Percentiles rank a stretch among this genome's conserved stretches.
Conservation (phyloP, 2,888 invertebrate species). For the Arrhopalites spinosus region DNA sequence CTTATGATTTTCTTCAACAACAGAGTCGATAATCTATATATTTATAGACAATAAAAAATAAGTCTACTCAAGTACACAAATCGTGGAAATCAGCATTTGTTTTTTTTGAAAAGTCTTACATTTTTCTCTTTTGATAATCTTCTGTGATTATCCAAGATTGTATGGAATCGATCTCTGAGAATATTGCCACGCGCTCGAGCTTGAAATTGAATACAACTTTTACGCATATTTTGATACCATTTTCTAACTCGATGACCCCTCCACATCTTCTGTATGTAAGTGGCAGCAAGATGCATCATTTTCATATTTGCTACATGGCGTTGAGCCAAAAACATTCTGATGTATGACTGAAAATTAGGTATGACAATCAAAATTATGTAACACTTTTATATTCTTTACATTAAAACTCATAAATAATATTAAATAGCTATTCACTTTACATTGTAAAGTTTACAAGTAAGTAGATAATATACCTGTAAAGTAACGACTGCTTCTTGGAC, state of each 20-base stretch:
- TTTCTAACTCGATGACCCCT: slow-evolving; percentile 70
- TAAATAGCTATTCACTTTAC: too few relatives aligned
- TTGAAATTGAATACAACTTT: slow-evolving; percentile 70
- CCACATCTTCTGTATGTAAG: slow-evolving; percentile 79
- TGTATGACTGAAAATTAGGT: slow-evolving; percentile 65
- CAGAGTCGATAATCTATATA: not conserved
- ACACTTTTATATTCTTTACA: not conserved
- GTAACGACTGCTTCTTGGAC: slow-evolving; percentile 74
- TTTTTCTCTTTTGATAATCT: slow-evolving; percentile 31
- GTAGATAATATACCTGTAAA: slow-evolving; percentile 75
- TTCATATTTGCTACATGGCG: slow-evolving; percentile 60
- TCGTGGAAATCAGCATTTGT: not conserved
- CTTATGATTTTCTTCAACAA: not conserved
- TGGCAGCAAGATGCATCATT: slow-evolving; percentile 60
- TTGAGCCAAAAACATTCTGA: slow-evolving; percentile 70
- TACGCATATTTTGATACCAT: slow-evolving; percentile 70
- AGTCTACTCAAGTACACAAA: not conserved
- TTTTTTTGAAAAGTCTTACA: not conserved
- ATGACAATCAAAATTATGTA: slow-evolving; percentile 12
- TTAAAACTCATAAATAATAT: not conserved
- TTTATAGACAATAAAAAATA: not conserved
- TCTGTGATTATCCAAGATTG: slow-evolving; percentile 58
- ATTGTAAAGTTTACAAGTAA: too few relatives aligned
- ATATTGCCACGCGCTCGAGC: slow-evolving; percentile 72
- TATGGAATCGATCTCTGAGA: slow-evolving; percentile 65